phyloP scores from a whole-genome alignment of 2,113 vertebrate genomes.

The Arizona elegans region DNA sequence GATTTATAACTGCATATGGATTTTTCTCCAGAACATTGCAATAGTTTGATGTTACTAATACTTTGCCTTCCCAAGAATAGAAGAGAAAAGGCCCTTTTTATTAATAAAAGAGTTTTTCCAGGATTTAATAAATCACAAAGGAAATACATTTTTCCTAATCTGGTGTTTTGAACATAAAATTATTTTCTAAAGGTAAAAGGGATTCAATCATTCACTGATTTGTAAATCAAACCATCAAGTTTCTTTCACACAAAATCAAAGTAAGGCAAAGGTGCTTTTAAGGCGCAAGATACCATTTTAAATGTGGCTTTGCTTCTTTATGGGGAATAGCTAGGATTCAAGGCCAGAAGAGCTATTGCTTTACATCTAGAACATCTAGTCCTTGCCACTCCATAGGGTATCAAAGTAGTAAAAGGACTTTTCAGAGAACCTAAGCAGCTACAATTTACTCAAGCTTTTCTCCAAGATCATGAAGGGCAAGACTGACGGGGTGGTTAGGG shows the following conservation, averaged over 20 bases:
- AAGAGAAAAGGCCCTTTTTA: background rate
- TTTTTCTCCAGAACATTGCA: background rate
- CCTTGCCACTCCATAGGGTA: background rate
- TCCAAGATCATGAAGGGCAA: background rate
- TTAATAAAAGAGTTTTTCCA: background rate
- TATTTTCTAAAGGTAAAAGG: background rate
- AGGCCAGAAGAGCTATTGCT: background rate
- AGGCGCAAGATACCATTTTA: background rate
- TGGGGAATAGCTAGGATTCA: background rate
- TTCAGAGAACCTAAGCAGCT: background rate
- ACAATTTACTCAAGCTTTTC: background rate
- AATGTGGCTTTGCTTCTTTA: background rate
- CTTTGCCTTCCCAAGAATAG: background rate
- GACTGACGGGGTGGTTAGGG: background rate
- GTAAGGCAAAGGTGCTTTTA: background rate
- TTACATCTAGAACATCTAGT: background rate
- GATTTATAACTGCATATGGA: background rate
- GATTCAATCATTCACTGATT: background rate
- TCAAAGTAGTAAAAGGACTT: background rate
- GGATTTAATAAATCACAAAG: background rate
- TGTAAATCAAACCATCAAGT: background rate
- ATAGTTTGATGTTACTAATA: background rate
- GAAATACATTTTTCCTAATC: background rate
- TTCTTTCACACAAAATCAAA: background rate
- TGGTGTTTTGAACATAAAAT: background rate